These are phyloP conservation scores for Petrolisthes manimaculis DNA, from an alignment of 2,888 invertebrate genomes.

Conservation along the genomic window DNA sequence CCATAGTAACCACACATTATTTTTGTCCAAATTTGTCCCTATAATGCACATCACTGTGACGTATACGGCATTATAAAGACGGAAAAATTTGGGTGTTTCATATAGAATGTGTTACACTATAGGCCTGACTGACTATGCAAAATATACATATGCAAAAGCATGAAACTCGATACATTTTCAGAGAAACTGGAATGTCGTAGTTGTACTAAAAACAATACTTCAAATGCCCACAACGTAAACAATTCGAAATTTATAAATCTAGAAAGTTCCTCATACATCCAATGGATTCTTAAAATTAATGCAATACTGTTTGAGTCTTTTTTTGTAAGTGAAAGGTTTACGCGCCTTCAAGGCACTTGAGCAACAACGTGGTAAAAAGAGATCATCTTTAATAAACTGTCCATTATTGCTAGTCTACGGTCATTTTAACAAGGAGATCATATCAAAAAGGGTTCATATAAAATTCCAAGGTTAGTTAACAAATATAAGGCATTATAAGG, in stretches of 20 bases:
- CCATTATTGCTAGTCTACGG: conserved; percentile 43
- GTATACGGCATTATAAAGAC: too few relatives aligned
- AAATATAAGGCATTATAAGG: conserved; percentile 44
- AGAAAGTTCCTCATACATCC: conserved; percentile 2
- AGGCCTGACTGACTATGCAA: not conserved
- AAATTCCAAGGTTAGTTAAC: conserved; percentile 41
- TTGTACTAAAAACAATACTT: conserved; percentile 6
- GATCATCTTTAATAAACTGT: conserved; percentile 45
- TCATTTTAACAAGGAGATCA: conserved; percentile 38
- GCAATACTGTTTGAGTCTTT: conserved; percentile 56
- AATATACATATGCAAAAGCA: not conserved
- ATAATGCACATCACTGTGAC: too few relatives aligned
- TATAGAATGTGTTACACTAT: not conserved
- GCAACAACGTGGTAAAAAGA: conserved; percentile 39
- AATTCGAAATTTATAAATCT: not conserved
- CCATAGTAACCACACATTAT: too few relatives aligned
- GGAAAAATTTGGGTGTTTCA: not conserved
- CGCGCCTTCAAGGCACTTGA: conserved; percentile 33
- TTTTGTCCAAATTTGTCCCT: too few relatives aligned
- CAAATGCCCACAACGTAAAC: conserved; percentile 27
- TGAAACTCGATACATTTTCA: not conserved
- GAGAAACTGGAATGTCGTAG: conserved; percentile 20
- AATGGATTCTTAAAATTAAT: conserved; percentile 43
- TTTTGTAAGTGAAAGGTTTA: conserved; percentile 24
- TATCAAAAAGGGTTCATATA: conserved; percentile 23